Evolutionary conservation across 1,140 invertebrate genomes (phyloP), one percentile per base, ranked within the genome.

Genomic region (Aphelenchoides besseyi): DNA sequence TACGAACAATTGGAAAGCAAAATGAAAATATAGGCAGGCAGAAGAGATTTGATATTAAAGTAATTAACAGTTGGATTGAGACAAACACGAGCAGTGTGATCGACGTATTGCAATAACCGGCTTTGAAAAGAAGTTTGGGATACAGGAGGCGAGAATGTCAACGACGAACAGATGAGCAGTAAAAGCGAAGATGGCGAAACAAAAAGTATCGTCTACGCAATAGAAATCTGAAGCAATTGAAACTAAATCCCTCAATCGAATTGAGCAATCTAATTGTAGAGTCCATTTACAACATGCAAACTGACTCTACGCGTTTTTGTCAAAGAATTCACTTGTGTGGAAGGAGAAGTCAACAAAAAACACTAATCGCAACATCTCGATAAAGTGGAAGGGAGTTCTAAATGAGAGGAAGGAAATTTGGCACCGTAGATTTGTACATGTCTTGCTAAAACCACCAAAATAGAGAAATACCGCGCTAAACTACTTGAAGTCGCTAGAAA

Each of bases 21-120:
- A 48, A 48, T 12, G 41, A 48, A 48, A 12, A 48, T 48, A 48
- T 23, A 48, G 55, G 55, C 5, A 59, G 18, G 55, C 55, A 59
- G 55, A 8, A 8, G 55, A 59, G 18, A 59, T 59, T 41, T 48
- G 41, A 23, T 48, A 48, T 48, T 48, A 48, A 48, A 48, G 41
- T 48, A 48, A 48, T 48, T 48, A 48, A 48, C 41, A 48, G 41
- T 48, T 48, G 41, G 41, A 48, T 48, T 48, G 41, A 48, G 41
- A 48, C 41, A 48, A 48, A 48, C 41, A 48, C 41, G 41, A 48
- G 41, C 41, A 48, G 41, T 48, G 41, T 48, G 41, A 48, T 48
- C 41, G 41, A 48, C 12, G 41, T 48, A 48, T 48, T 48, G 41
- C 41, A 48, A 48, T 12, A 48, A 48, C 41, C 41, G 41, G 41